These are phyloP conservation scores for Cyanoramphus novaezelandiae DNA, from an alignment of 2,113 vertebrate species.

Conservation along the genomic window DNA sequence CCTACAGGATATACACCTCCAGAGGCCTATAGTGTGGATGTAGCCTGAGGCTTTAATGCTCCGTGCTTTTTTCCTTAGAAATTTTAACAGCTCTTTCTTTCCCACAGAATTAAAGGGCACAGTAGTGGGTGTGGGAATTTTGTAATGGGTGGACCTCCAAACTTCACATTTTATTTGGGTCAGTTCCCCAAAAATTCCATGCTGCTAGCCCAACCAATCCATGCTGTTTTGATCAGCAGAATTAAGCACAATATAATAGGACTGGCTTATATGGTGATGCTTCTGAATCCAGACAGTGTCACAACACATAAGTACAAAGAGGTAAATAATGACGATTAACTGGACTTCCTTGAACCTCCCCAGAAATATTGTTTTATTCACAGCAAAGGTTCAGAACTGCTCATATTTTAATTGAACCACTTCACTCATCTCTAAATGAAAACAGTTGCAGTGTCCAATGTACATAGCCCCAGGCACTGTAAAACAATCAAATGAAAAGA, in stretches of 20 bases:
- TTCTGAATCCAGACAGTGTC: slow-evolving; percentile 15
- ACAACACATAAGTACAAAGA: slow-evolving; percentile 40
- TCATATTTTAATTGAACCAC: slow-evolving; percentile 60
- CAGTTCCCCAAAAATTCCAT: not conserved
- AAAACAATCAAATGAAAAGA: slow-evolving; percentile 65
- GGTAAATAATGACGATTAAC: slow-evolving; percentile 38
- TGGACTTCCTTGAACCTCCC: slow-evolving; percentile 41
- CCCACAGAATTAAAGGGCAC: not conserved
- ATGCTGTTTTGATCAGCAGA: not conserved
- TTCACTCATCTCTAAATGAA: slow-evolving; percentile 69
- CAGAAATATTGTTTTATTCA: slow-evolving; percentile 50
- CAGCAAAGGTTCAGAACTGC: slow-evolving; percentile 50
- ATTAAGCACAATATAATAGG: not conserved
- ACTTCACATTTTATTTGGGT: not conserved
- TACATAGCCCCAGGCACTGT: slow-evolving; percentile 53
- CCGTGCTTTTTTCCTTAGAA: not conserved
- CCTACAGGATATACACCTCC: not conserved
- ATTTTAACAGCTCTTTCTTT: not conserved
- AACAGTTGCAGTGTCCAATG: slow-evolving; percentile 65
- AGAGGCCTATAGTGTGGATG: not conserved
- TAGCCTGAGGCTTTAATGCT: not conserved
- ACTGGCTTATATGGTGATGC: not conserved
- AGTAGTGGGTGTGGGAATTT: not conserved
- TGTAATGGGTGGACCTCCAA: not conserved
- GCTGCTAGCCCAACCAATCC: not conserved